A percentile compares a stretch with the other conserved stretches of the same genome.
phyloP scores from a whole-genome alignment of 2,888 invertebrate species.

The Dioctria linearis region DNA sequence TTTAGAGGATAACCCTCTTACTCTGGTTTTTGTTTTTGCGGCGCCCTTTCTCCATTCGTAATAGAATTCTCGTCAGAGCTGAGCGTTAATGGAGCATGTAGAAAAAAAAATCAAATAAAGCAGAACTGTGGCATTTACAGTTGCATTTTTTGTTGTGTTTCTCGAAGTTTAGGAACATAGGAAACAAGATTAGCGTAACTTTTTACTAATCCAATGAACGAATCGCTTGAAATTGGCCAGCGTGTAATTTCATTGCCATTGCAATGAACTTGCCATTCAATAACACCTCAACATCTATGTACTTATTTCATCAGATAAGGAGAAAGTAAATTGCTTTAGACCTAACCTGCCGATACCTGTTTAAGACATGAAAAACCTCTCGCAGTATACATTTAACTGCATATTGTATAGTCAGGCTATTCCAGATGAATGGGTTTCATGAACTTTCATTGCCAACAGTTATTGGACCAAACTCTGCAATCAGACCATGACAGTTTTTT shows the following conservation, averaged over 20 bases:
- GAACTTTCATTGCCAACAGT: constrained; percentile 45
- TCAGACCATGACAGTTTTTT: constrained; percentile 37
- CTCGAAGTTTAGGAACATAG: not conserved
- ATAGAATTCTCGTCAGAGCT: constrained; percentile 31
- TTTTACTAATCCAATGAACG: not conserved
- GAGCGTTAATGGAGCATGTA: constrained; percentile 50
- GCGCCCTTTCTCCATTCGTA: constrained; percentile 51
- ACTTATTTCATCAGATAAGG: constrained; percentile 33
- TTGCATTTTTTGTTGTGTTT: constrained; percentile 21
- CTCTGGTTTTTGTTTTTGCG: constrained; percentile 37
- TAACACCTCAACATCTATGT: constrained; percentile 24
- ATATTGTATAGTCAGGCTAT: not conserved
- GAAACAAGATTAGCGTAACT: constrained; percentile 34
- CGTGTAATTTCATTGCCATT: constrained; percentile 20
- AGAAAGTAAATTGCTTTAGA: constrained; percentile 44
- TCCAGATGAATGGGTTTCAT: constrained; percentile 42
- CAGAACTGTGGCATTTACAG: constrained; percentile 40
- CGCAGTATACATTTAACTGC: not conserved
- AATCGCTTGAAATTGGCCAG: not conserved
- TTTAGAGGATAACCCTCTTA: constrained; percentile 52
- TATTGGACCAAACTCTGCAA: constrained; percentile 29
- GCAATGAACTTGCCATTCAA: constrained; percentile 40
- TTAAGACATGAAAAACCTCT: not conserved
- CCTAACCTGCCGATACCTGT: not conserved
- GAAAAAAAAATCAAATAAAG: constrained; percentile 43